These are phyloP conservation scores for Gobiocypris rarus DNA, from an alignment of 2,113 vertebrate genomes.

Conservation along the genomic window DNA sequence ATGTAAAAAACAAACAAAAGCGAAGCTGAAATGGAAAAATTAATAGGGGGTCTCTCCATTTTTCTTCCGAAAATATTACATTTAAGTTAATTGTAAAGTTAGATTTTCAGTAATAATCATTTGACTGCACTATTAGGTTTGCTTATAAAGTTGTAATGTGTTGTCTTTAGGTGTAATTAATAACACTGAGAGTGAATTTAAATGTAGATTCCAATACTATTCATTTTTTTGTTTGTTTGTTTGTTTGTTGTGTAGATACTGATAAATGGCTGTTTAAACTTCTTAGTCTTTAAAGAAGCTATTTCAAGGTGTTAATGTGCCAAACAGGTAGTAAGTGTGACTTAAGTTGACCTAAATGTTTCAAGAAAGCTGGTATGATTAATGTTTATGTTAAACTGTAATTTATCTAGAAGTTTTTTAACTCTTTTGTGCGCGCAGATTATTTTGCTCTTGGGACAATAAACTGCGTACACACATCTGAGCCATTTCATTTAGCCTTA, in stretches of 20 bases:
- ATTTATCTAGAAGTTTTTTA: not conserved
- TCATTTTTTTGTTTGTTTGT: too few relatives aligned
- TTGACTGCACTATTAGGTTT: not conserved
- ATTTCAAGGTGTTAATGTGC: not conserved
- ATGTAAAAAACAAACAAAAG: too few relatives aligned
- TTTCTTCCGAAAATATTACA: not conserved
- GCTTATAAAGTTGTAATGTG: not conserved
- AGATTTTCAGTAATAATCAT: not conserved
- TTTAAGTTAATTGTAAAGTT: not conserved
- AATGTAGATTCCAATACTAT: not conserved
- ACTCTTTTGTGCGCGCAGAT: not conserved
- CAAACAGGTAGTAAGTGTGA: not conserved
- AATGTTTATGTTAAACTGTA: not conserved
- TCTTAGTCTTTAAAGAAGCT: not conserved
- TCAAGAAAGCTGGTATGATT: conserved; percentile 1
- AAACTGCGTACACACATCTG: not conserved
- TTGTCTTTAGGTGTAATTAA: not conserved
- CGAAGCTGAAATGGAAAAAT: not conserved
- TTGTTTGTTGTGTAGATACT: not conserved
- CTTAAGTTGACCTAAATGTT: not conserved
- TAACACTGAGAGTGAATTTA: not conserved
- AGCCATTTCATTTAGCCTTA: conserved; percentile 52
- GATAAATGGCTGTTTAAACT: not conserved
- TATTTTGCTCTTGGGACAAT: conserved; percentile 17
- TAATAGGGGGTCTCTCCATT: too few relatives aligned